Evolutionary conservation across 2,888 invertebrate genomes (phyloP).

Genomic region (Leucophora obtusa): DNA sequence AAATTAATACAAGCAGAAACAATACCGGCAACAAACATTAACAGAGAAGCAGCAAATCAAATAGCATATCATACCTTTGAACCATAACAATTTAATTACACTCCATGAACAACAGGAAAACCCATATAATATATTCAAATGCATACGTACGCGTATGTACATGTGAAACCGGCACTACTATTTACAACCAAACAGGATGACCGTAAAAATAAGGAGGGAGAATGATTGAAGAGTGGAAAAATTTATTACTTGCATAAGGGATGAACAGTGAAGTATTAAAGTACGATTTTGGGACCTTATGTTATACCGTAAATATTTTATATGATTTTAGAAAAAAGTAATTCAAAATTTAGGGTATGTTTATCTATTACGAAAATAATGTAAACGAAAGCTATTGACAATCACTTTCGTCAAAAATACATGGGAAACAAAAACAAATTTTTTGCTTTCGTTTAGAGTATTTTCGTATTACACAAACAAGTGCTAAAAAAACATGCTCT

Average conservation of each 20-base stretch:
- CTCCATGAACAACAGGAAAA: conserved; percentile 54
- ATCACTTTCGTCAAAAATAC: no score
- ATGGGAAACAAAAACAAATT: no score
- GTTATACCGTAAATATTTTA: no score
- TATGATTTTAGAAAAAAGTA: no score
- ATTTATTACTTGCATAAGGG: background rate
- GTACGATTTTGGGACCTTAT: no score
- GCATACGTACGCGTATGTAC: background rate
- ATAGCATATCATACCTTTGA: conserved; percentile 53
- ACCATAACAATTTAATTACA: conserved; percentile 63
- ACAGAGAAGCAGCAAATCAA: conserved; percentile 42
- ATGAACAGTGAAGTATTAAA: background rate
- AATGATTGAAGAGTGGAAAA: background rate
- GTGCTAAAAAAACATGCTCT: no score
- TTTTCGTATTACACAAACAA: no score
- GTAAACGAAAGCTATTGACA: no score
- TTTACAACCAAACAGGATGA: background rate
- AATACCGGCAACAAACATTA: background rate
- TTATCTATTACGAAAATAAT: no score
- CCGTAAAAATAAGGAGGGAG: background rate
- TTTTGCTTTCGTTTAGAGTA: no score
- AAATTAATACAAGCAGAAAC: background rate
- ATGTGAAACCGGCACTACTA: background rate
- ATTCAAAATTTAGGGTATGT: no score
- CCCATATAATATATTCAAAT: conserved; percentile 15